These are phyloP conservation scores for Hippasteria phrygiana DNA, from an alignment of 53 echinoderm and acorn worm species.

Conservation along the genomic window DNA sequence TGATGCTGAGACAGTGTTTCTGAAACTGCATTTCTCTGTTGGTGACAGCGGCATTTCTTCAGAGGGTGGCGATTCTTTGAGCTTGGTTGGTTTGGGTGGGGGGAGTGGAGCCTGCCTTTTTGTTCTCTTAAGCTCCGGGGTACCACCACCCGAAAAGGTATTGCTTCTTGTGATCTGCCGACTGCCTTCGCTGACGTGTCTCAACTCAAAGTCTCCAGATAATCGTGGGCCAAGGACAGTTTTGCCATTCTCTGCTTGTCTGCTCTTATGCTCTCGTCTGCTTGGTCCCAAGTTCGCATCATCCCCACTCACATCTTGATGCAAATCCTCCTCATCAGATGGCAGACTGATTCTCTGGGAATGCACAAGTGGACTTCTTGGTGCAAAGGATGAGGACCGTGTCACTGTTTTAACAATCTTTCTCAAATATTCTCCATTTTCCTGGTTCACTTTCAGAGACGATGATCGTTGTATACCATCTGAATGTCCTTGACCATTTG, in stretches of 20 bases:
- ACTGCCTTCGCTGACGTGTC: slow-evolving; percentile 5
- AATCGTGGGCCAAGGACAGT: slow-evolving; percentile 28
- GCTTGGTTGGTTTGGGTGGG: slow-evolving; percentile 73
- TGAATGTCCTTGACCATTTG: neutral
- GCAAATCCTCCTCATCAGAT: neutral
- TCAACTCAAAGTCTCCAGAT: slow-evolving; percentile 33
- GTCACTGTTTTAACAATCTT: slow-evolving; percentile 31
- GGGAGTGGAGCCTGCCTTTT: slow-evolving; percentile 77
- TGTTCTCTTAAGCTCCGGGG: slow-evolving; percentile 41
- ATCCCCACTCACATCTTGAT: neutral
- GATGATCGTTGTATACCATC: slow-evolving; percentile 21
- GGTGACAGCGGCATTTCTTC: slow-evolving; percentile 9
- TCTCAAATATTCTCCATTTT: slow-evolving; percentile 34
- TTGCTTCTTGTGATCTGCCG: slow-evolving; percentile 66
- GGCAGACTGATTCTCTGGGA: neutral
- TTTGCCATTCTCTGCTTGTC: slow-evolving; percentile 25
- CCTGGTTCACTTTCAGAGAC: slow-evolving; percentile 34
- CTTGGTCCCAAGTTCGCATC: slow-evolving; percentile 18
- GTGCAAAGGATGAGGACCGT: slow-evolving; percentile 45
- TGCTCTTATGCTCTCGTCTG: neutral
- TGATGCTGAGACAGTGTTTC: slow-evolving; percentile 30
- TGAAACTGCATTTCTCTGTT: slow-evolving; percentile 39
- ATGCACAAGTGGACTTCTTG: neutral
- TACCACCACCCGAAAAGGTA: slow-evolving; percentile 73
- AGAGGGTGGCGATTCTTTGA: slow-evolving; percentile 15